A percentile compares a stretch with the other conserved stretches of the same genome.
Evolutionary conservation across 2,797 vertebrate species (phyloP).

Genomic region (Acropternis orthonyx): DNA sequence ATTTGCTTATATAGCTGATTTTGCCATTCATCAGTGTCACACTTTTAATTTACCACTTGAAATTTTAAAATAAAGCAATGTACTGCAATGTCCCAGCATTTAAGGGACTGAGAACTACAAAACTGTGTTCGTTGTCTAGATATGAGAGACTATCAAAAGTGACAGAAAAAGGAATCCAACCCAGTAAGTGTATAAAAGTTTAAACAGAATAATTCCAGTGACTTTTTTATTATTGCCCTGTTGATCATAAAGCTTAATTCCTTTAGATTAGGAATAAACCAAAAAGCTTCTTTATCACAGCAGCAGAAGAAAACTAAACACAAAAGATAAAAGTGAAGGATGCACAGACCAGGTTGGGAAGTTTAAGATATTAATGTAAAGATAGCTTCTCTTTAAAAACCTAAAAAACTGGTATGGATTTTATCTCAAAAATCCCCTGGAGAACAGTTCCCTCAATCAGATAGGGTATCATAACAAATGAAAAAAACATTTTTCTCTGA

Average conservation of each 20-base stretch:
- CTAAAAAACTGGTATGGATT: neutral
- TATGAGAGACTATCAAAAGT: neutral
- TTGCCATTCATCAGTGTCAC: constrained; percentile 8
- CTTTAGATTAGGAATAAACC: neutral
- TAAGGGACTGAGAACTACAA: neutral
- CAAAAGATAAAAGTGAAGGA: neutral
- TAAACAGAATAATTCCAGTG: neutral
- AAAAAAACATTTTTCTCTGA: neutral
- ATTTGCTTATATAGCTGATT: constrained; percentile 6
- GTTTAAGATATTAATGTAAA: neutral
- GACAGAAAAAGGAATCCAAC: neutral
- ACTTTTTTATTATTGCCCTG: neutral
- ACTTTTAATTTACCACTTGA: neutral
- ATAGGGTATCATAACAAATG: neutral
- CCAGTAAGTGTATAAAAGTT: neutral
- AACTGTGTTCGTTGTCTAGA: neutral
- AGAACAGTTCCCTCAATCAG: neutral
- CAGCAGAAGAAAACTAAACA: neutral
- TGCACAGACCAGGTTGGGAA: neutral
- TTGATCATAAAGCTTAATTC: neutral
- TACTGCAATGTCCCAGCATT: neutral
- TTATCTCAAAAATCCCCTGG: neutral
- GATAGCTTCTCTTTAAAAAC: neutral
- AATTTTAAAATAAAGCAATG: neutral
- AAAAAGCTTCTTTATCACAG: neutral